Conservation (phyloP, 2,113 vertebrate species). For the Cnemophilus loriae region DNA sequence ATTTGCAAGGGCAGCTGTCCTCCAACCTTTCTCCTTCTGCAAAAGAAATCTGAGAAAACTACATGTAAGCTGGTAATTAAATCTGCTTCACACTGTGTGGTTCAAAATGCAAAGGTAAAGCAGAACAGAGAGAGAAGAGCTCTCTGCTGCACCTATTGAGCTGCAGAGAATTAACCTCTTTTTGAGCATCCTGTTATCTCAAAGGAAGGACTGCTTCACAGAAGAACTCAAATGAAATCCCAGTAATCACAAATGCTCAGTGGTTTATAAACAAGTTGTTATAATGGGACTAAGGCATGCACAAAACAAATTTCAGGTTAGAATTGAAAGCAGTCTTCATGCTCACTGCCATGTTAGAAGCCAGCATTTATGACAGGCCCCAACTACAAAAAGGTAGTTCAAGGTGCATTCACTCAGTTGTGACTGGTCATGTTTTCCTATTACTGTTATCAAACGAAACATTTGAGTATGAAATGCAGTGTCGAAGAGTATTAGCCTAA, state of each 20-base stretch:
- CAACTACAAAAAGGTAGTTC: not conserved
- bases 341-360: not conserved
- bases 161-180: not conserved
- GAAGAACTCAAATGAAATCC: not conserved
- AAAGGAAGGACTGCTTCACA: not conserved
- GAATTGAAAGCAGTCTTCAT: not conserved
- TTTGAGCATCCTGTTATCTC: not conserved
- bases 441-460: not conserved
- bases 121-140: not conserved
- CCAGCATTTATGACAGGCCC: not conserved
- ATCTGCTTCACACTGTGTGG: constrained; percentile 3
- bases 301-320: not conserved
- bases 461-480: not conserved
- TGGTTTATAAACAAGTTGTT: not conserved
- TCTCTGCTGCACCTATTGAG: constrained; percentile 13
- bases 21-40: not conserved
- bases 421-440: not conserved
- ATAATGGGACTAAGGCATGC: not conserved
- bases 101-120: constrained; percentile 41
- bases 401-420: not conserved
- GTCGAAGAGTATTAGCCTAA: accelerated
- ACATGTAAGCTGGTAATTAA: constrained; percentile 26
- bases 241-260: not conserved
- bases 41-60: not conserved
- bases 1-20: not conserved